Evolutionary conservation across 2,797 vertebrate genomes (phyloP).

Genomic region (Spinus pinus): DNA sequence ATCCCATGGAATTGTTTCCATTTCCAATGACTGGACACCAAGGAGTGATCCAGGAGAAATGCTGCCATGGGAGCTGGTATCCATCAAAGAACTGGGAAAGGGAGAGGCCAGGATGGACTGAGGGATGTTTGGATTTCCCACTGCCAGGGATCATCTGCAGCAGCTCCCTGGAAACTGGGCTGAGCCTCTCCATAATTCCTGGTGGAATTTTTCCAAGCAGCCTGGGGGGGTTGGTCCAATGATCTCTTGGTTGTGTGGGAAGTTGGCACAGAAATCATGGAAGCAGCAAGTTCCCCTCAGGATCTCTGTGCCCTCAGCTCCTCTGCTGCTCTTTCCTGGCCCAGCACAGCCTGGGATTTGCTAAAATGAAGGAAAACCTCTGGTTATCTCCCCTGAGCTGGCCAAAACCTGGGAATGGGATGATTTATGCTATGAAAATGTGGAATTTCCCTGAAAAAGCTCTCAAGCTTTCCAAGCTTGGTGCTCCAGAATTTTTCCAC

Average conservation of each 20-base stretch:
- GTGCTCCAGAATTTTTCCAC: not conserved
- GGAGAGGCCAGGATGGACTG: not conserved
- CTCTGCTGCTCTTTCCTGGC: not conserved
- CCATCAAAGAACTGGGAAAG: accelerated
- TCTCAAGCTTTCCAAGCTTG: accelerated
- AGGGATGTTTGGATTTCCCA: not conserved
- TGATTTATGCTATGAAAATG: not conserved
- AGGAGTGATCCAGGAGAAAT: not conserved
- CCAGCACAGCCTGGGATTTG: not conserved
- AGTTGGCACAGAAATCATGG: not conserved
- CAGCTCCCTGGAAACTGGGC: not conserved
- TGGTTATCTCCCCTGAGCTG: not conserved
- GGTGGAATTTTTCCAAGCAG: not conserved
- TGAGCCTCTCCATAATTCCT: not conserved
- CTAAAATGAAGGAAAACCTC: not conserved
- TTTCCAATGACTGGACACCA: accelerated
- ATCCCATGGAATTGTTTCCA: not conserved
- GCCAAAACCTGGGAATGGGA: not conserved
- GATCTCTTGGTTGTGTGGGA: accelerated
- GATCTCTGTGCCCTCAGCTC: not conserved
- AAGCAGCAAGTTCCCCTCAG: not conserved
- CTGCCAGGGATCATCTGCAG: accelerated
- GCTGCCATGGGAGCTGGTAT: accelerated
- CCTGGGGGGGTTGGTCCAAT: accelerated
- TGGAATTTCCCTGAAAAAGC: not conserved